Percentiles rank a stretch among this genome's conserved stretches.
phyloP scores from a whole-genome alignment of 2,797 vertebrate genomes.

The Pseudochromis fuscus region DNA sequence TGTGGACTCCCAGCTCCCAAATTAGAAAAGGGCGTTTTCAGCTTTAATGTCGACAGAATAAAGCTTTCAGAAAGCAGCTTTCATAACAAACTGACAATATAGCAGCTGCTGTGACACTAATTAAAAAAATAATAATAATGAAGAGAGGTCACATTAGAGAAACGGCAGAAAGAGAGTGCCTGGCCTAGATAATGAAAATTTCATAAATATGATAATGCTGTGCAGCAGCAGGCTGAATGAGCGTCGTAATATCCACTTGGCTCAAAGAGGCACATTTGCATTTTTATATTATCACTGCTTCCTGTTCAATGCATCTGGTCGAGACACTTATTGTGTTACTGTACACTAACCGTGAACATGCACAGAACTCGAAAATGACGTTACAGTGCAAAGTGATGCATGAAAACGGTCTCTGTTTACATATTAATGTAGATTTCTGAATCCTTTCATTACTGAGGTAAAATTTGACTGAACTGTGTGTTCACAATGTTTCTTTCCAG shows the following conservation, averaged over 20 bases:
- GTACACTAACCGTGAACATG: not conserved
- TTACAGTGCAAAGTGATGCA: not conserved
- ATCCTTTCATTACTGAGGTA: not conserved
- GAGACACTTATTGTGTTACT: not conserved
- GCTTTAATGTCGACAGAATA: not conserved
- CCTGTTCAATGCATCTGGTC: not conserved
- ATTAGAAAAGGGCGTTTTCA: slow-evolving; percentile 9
- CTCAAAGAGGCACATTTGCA: slow-evolving; percentile 33
- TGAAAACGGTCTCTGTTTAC: not conserved
- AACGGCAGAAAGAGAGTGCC: not conserved
- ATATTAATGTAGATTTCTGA: not conserved
- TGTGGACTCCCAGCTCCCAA: not conserved
- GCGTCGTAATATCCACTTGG: slow-evolving; percentile 9
- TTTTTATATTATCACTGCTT: slow-evolving; percentile 29
- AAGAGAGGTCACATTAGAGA: slow-evolving; percentile 2
- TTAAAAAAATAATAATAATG: not conserved
- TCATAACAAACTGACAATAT: slow-evolving; percentile 24
- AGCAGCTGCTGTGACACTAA: slow-evolving; percentile 11
- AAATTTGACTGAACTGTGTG: not conserved
- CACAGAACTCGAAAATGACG: not conserved
- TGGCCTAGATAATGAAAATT: slow-evolving; percentile 8
- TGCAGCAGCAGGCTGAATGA: slow-evolving; percentile 17
- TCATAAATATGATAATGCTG: slow-evolving; percentile 38
- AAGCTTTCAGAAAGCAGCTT: slow-evolving; percentile 4
- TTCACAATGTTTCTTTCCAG: not conserved